Percentiles rank a stretch among this genome's conserved stretches.
Conservation (phyloP, 2,888 invertebrate species). For the Asteroscopus sphinx region DNA sequence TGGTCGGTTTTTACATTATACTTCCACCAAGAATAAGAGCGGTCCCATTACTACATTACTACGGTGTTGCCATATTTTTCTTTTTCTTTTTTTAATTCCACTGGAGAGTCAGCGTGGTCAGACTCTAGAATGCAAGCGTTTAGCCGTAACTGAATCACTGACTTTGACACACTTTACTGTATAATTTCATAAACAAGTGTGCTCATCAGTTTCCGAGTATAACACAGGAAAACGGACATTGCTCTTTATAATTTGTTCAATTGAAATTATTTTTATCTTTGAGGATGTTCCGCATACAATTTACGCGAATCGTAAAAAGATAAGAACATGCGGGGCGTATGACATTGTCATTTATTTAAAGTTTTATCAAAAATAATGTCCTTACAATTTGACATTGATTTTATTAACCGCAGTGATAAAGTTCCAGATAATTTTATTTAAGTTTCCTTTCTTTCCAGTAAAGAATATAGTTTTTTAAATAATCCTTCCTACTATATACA, state of each 20-base stretch:
- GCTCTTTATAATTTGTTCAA: constrained; percentile 32
- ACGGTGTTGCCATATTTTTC: too few species aligned
- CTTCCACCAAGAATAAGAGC: too few species aligned
- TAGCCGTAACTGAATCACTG: too few species aligned
- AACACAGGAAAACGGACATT: constrained; percentile 54
- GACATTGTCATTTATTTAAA: constrained; percentile 18
- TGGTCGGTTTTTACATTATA: too few species aligned
- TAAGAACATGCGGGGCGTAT: constrained; percentile 44
- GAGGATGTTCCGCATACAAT: constrained; percentile 42
- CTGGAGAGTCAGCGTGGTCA: too few species aligned
- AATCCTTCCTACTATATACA: too few species aligned
- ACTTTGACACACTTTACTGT: too few species aligned
- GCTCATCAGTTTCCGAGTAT: constrained; percentile 44
- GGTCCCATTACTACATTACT: too few species aligned
- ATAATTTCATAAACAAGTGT: neutral
- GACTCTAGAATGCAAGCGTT: too few species aligned
- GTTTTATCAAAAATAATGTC: constrained; percentile 35
- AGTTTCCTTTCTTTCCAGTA: constrained; percentile 1
- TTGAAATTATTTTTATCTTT: constrained; percentile 35
- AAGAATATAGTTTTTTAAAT: too few species aligned
- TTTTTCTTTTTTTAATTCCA: too few species aligned
- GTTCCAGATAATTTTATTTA: constrained; percentile 3
- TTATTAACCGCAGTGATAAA: constrained; percentile 1
- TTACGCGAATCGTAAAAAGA: constrained; percentile 41
- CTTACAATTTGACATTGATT: constrained; percentile 36